Evolutionary conservation across 1,140 invertebrate species (phyloP), one percentile per base, ranked within the genome.

Genomic region (Holotrichia oblita): DNA sequence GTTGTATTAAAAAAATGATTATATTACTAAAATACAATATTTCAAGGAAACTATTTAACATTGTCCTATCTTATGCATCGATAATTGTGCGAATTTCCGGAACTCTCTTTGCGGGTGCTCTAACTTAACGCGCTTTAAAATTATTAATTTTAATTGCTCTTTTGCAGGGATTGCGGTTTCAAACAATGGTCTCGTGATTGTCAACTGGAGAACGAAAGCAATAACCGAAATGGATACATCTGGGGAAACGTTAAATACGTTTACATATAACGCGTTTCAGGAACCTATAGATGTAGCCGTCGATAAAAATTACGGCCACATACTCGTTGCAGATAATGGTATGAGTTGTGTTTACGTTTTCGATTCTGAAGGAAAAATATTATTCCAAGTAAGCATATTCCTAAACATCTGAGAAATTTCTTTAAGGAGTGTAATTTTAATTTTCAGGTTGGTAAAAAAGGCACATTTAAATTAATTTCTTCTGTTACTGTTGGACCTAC

Each of bases 251-350:
- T 88, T 89, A 82, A 90, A 85, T 82, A 90, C 85, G 34, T 94
- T 90, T 83, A 93, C 88, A 81, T 89, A 89, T 87, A 91, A 89
- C 87, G 92, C 88, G 84, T 93, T 89, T 85, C 89, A 90, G 87
- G 93, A 94, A 88, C 96, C 96, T 7, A 95, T 96, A 79, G 93
- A 93, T 84, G 89, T 98, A 12, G 94, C 95, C 40, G 93, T 96
- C 7, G 94, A 95, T 87, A 87, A 88, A 78, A 90, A 88, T 80
- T 92, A 93, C 77, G 94, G 94, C 0, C 93, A 96, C 78, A 90
- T 97, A 81, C 90, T 97, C 79, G 93, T 98, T 27, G 95, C 94
- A 6, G 96, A 98, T 87, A 97, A 96, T 88, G 94, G 94, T 41
- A 92, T 93, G 76, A 91, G 92, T 79, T 91, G 92, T 80, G 91